Evolutionary conservation across 2,113 vertebrate species (phyloP), one percentile per base, ranked within the genome.

Genomic region (Pygoscelis antarcticus): DNA sequence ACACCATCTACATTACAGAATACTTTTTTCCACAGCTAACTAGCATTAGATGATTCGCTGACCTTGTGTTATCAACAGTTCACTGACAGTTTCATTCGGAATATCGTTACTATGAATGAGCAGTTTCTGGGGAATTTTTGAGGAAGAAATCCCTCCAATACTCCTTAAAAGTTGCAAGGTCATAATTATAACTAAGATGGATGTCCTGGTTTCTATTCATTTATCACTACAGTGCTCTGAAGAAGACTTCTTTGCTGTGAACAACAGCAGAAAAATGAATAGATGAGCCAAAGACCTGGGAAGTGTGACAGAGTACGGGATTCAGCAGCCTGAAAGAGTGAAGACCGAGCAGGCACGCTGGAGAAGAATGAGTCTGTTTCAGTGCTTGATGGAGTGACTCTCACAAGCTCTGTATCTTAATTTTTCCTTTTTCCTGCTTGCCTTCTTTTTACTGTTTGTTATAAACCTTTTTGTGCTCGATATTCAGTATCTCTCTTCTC

Each of bases 111-210:
- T 65, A 79, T 0, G 8, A 95, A 86, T 1, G 5, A 94, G 30
- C 27, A 68, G 27, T 68, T 91, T 38, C 81, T 62, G 32, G 57
- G 32, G 71, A 93, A 74, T 75, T 96, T 88, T 49, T 81, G 30
- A 75, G 55, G 34, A 78, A 66, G 22, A 90, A 90, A 92, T 83
- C 32, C 21, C 52, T 92, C n/a, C 79, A 93, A 72, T 34, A n/a
- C 16, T 36, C 46, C 64, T 92, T 75, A 84, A 79, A 96, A 96
- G 72, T 93, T 91, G 62, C 89, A 97, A 97, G 94, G 91, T 92
- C 83, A 84, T 93, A 95, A 97, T 96, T 94, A 89, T 76, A 92
- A 81, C 82, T 88, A 89, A 96, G 93, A 97, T 38, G 23, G 57
- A 96, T 92, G 13, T n/a, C n/a, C 52, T 66, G 69, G 47, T 23